These are phyloP conservation scores for Bembecia ichneumoniformis DNA, from an alignment of 2,888 invertebrate species.

Conservation along the genomic window DNA sequence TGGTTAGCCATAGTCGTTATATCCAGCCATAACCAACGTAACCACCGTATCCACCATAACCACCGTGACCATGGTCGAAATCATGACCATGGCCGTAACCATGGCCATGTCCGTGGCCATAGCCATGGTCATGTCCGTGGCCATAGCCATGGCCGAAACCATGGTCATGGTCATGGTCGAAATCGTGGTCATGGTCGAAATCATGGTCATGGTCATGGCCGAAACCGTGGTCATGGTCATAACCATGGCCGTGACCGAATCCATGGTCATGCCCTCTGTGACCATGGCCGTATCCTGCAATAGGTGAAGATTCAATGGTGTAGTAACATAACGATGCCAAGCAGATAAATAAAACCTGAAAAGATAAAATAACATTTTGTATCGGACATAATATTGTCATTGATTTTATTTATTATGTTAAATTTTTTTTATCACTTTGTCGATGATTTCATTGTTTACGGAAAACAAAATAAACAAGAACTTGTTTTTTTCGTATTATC, in stretches of 20 bases:
- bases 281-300: constrained; percentile 5
- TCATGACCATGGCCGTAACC: constrained; percentile 1
- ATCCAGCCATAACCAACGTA: not conserved
- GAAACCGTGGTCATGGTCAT: constrained; percentile 7
- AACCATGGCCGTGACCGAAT: not conserved
- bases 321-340: constrained; percentile 7
- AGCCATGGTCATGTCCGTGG: constrained; percentile 3
- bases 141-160: not conserved
- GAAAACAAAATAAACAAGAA: too few relatives aligned
- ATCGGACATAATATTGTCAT: too few relatives aligned
- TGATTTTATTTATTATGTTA: too few relatives aligned
- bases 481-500: too few relatives aligned
- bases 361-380: constrained; percentile 9
- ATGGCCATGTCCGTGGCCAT: not conserved
- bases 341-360: constrained; percentile 10
- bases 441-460: too few relatives aligned
- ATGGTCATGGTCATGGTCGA: not conserved
- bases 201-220: constrained; percentile 4
- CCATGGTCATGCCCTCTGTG: constrained; percentile 3
- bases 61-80: not conserved
- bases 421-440: too few relatives aligned
- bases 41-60: not conserved
- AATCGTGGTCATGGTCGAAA: not conserved
- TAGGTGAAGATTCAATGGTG: not conserved
- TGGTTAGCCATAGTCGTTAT: too few relatives aligned